phyloP scores from a whole-genome alignment of 2,888 invertebrate species.

The Ectemnius continuus region DNA sequence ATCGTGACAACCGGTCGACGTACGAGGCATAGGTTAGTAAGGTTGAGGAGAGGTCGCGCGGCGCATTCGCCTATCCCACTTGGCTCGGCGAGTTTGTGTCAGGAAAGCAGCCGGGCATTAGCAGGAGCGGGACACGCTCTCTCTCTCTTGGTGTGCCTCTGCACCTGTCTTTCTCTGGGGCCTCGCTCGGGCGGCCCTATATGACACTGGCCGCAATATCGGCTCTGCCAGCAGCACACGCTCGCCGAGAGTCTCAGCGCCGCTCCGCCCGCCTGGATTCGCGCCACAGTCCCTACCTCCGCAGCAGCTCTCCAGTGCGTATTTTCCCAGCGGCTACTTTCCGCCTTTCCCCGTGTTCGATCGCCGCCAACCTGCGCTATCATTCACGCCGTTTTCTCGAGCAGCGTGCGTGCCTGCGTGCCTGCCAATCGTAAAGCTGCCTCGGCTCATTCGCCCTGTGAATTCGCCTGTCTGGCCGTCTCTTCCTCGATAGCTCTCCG shows the following conservation, averaged over 20 bases:
- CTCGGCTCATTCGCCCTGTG: not conserved
- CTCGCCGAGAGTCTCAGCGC: slow-evolving; percentile 8
- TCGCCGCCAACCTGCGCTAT: slow-evolving; percentile 20
- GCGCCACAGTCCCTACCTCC: too few relatives aligned
- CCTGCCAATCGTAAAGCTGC: not conserved
- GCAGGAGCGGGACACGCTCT: slow-evolving; percentile 33
- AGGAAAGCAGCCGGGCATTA: slow-evolving; percentile 41
- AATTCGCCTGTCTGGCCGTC: not conserved
- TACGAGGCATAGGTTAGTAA: slow-evolving; percentile 73
- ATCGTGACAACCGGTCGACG: slow-evolving; percentile 70
- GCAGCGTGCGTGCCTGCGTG: slow-evolving; percentile 13
- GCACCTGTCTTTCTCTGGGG: slow-evolving; percentile 1
- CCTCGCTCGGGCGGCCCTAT: slow-evolving; percentile 15
- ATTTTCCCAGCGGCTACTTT: too few relatives aligned
- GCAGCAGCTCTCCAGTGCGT: too few relatives aligned
- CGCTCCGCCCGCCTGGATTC: not conserved
- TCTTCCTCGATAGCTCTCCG: not conserved
- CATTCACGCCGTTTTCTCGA: slow-evolving; percentile 26
- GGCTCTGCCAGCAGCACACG: not conserved
- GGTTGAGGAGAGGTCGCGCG: slow-evolving; percentile 30
- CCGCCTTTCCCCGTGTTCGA: slow-evolving; percentile 7
- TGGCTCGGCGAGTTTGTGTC: slow-evolving; percentile 45
- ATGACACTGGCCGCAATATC: slow-evolving; percentile 2
- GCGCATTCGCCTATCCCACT: slow-evolving; percentile 15
- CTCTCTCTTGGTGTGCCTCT: slow-evolving; percentile 10